Evolutionary conservation across 2,888 invertebrate genomes (phyloP), one percentile per base, ranked within the genome.

Genomic region (Gymnocheta viridis): DNA sequence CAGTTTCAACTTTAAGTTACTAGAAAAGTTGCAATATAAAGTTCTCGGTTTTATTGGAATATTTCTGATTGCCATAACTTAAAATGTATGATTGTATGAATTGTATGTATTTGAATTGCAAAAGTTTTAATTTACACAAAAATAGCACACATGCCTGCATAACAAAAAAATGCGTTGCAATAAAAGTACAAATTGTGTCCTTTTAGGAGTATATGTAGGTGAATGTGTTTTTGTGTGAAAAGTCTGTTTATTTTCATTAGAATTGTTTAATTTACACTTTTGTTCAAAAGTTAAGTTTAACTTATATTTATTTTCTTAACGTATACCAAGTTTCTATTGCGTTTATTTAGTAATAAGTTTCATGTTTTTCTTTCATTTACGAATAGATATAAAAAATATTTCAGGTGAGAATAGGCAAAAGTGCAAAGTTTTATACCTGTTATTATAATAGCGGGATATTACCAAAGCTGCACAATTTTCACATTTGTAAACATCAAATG

Each of bases 231-330:
- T n/a, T 27, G n/a, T n/a, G 4, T 12, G 3, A 19, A 22, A 10
- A 19, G 10, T 44, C 14, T 44, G 22, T 22, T 70, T 66, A 17
- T 38, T 64, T 47, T 77, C 32, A 44, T 72, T 77, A 54, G 32
- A 77, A 60, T 60, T 49, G 49, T 72, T 72, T 60, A 72, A 35
- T 82, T 82, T 72, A 60, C 66, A 72, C 41, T 77, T 77, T 22
- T 47, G 35, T 62, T 62, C 4, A 67, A 49, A 54, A 38, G 14
- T 70, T 70, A n/a, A 56, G 24, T 66, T 64, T 67, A 27, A 19
- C 22, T 54, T 47, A 24, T 38, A 41, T 64, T 49, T 73, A 41
- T 60, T 77, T 82, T 19, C 41, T 32, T 41, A 54, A 49, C 10
- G 9, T 38, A 22, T 17, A 35, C 32, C 47, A 51, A 72, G 62